Percentiles rank a stretch among this genome's conserved stretches.
These are phyloP conservation scores for Malachius bipustulatus DNA, from an alignment of 2,888 invertebrate species.

Conservation along the genomic window DNA sequence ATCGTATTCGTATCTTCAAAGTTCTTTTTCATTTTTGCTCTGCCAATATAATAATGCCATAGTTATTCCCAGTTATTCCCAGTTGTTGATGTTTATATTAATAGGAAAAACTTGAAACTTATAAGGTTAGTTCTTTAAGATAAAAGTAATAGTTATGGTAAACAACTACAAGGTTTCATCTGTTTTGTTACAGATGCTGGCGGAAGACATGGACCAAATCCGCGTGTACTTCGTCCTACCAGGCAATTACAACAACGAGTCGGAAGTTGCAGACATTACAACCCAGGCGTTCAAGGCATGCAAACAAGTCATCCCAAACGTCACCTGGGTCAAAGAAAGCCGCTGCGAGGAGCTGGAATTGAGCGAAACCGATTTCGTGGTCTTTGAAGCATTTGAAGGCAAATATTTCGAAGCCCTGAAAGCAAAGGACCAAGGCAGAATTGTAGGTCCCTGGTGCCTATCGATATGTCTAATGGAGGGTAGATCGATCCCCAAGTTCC, in stretches of 20 bases:
- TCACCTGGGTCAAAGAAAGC: slow-evolving; percentile 52
- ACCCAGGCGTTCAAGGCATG: slow-evolving; percentile 41
- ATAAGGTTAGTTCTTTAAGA: no score
- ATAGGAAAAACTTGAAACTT: no score
- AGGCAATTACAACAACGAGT: slow-evolving; percentile 37
- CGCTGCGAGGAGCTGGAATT: slow-evolving; percentile 44
- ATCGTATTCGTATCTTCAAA: no score
- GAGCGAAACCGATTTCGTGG: slow-evolving; percentile 60
- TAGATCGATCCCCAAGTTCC: slow-evolving; percentile 59
- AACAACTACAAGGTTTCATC: no score
- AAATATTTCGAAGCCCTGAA: slow-evolving; percentile 53
- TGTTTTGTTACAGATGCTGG: no score
- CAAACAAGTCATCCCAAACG: slow-evolving; percentile 45
- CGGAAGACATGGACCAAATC: slow-evolving; percentile 24
- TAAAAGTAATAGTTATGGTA: no score
- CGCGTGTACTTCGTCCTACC: slow-evolving; percentile 42
- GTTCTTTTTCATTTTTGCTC: no score
- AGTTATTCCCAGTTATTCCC: no score
- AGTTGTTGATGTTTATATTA: no score
- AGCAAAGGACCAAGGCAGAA: slow-evolving; percentile 54
- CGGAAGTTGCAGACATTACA: slow-evolving; percentile 49
- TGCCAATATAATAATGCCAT: no score
- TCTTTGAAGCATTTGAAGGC: slow-evolving; percentile 69
- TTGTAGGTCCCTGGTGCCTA: slow-evolving; percentile 74
- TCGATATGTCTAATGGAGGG: slow-evolving; percentile 60